phyloP scores from a whole-genome alignment of 2,797 vertebrate genomes.

The Hydrocynus forskahlii region DNA sequence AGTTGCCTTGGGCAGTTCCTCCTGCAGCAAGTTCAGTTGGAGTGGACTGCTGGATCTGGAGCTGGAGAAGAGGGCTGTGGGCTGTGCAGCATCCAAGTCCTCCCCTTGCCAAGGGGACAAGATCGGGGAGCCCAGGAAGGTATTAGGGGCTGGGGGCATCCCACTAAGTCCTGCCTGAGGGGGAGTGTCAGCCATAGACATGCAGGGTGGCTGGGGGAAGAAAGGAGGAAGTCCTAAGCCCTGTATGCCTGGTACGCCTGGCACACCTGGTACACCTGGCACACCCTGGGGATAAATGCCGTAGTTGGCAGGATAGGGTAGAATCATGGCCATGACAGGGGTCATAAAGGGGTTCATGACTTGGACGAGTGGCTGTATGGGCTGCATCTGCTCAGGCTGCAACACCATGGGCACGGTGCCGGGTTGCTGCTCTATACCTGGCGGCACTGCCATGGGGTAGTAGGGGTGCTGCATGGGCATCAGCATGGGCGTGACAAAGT shows the following conservation, averaged over 20 bases:
- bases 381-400: conserved; percentile 68
- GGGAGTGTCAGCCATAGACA: conserved; percentile 43
- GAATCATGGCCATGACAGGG: conserved; percentile 78
- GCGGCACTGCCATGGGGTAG: conserved; percentile 60
- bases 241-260: conserved; percentile 5
- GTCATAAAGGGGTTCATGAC: conserved; percentile 69
- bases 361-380: conserved; percentile 60
- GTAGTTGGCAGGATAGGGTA: conserved; percentile 74
- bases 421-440: conserved; percentile 55
- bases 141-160: conserved; percentile 23
- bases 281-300: conserved; percentile 65
- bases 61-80: conserved; percentile 75
- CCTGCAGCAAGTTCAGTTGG: conserved; percentile 87
- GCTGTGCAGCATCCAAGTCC: conserved; percentile 67
- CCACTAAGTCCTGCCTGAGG: neutral
- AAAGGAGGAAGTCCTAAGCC: conserved; percentile 35
- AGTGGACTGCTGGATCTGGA: conserved; percentile 87
- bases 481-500: conserved; percentile 60
- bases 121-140: conserved; percentile 60
- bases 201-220: conserved; percentile 56
- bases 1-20: conserved; percentile 79
- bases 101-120: conserved; percentile 67
- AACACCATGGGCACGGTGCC: conserved; percentile 51
- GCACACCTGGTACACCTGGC: no score
- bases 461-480: conserved; percentile 66